A percentile compares a stretch with the other conserved stretches of the same genome.
phyloP scores from a whole-genome alignment of 2,113 vertebrate genomes.

The Gulo gulo region DNA sequence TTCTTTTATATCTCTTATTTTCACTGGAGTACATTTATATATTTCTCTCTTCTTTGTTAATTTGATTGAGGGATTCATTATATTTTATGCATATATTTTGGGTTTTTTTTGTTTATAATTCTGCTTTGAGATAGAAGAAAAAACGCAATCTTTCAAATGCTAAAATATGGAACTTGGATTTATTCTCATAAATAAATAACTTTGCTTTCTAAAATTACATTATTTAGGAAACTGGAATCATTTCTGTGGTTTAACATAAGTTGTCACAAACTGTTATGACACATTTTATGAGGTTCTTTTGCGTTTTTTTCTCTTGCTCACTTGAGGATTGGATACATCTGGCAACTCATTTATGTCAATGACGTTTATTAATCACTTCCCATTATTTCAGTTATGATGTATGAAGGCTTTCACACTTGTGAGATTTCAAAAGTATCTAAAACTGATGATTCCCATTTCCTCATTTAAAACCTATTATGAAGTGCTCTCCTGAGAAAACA shows the following conservation, averaged over 20 bases:
- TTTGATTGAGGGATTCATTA: not conserved
- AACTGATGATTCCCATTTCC: slow-evolving; percentile 75
- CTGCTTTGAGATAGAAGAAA: not conserved
- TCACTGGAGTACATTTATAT: not conserved
- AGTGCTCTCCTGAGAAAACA: slow-evolving; percentile 78
- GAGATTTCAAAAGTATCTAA: slow-evolving; percentile 81
- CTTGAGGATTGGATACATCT: slow-evolving; percentile 78
- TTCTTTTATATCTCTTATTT: not conserved
- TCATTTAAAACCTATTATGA: slow-evolving; percentile 84
- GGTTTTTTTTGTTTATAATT: not conserved
- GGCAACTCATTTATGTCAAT: slow-evolving; percentile 81
- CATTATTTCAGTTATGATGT: slow-evolving; percentile 82
- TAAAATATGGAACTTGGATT: not conserved
- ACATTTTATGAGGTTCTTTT: slow-evolving; percentile 49
- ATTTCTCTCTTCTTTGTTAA: not conserved
- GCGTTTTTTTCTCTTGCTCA: slow-evolving; percentile 41
- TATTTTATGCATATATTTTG: not conserved
- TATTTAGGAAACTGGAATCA: not conserved
- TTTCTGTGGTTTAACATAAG: not conserved
- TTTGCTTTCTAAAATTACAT: not conserved
- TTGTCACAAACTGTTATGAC: slow-evolving; percentile 56
- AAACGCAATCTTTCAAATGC: not conserved
- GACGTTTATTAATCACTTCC: slow-evolving; percentile 82
- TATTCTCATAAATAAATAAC: slow-evolving; percentile 1
- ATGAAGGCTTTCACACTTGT: slow-evolving; percentile 82